Evolutionary conservation across 2,888 invertebrate genomes (phyloP), one percentile per base, ranked within the genome.

Genomic region (Tupiocoris notatus): DNA sequence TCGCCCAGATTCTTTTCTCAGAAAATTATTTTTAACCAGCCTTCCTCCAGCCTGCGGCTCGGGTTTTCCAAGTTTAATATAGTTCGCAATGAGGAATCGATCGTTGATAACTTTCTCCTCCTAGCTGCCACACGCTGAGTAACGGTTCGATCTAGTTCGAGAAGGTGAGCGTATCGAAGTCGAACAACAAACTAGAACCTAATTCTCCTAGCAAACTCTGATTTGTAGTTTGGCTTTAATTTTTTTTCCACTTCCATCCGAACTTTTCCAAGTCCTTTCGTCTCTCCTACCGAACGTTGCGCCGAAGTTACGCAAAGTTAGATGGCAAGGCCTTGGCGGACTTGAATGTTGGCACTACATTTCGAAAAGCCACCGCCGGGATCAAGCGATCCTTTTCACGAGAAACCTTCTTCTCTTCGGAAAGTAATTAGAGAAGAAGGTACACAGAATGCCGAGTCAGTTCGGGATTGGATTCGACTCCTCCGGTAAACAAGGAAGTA

Each of bases 361-460:
- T 20, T 17, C 65, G 16, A 12, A 65, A 65, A 65, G 65, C 65
- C 65, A 65, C 25, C 39, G 65, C 25, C 39, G 12, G 39, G 39
- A 39, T 39, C 39, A 3, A 39, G 39, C 39, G 3, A 39, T 39
- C 39, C 39, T n/a, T 61, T 17, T 61, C 61, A 18, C 20, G 25
- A 20, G 17, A 16, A 24, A 39, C 3, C 64, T 18, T 39, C 65
- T 39, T 24, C 39, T 24, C 39, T 65, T 39, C 65, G 59, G 70
- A 59, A 70, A 70, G 70, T 70, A 58, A 70, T 70, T 70, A 70
- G 70, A 24, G 59, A 18, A 25, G 58, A 70, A 70, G 70, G 70
- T 67, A 67, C 67, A 67, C 67, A 70, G 70, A 70, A 59, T 54
- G 24, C 70, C 70, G 70, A 70, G 70, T 59, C 70, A 70, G 70